phyloP scores from a whole-genome alignment of 2,113 vertebrate species.

The Rhinolophus ferrumequinum region DNA sequence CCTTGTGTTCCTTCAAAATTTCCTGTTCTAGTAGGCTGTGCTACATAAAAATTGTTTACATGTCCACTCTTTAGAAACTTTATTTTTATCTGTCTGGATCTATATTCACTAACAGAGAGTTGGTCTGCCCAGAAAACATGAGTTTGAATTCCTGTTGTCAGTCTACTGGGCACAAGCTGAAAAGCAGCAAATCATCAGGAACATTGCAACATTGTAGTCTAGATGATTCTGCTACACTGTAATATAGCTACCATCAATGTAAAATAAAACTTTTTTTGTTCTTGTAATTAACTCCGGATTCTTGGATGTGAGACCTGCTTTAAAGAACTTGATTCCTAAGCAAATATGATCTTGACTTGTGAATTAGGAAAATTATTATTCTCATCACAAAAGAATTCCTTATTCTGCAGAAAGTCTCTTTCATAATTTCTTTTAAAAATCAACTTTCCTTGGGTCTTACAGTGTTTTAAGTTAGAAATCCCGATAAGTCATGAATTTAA shows the following conservation, averaged over 20 bases:
- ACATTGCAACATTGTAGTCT: neutral
- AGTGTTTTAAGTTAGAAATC: neutral
- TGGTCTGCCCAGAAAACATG: neutral
- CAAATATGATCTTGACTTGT: neutral
- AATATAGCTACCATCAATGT: neutral
- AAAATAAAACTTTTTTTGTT: neutral
- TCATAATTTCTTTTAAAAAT: neutral
- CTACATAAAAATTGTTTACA: neutral
- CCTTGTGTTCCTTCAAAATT: conserved; percentile 40
- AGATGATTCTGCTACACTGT: neutral
- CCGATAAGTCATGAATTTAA: neutral
- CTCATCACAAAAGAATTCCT: neutral
- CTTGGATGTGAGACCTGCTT: neutral
- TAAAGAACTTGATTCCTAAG: neutral
- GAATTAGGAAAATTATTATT: neutral
- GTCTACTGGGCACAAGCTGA: neutral
- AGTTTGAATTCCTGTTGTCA: neutral
- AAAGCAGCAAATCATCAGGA: neutral
- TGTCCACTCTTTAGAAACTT: neutral
- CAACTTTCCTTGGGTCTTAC: neutral
- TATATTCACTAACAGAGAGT: neutral
- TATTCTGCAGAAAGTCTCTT: neutral
- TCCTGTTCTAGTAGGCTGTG: conserved; percentile 27
- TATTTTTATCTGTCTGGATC: conserved; percentile 38
- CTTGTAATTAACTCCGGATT: neutral